Evolutionary conservation across 2,797 vertebrate species (phyloP), one percentile per base, ranked within the genome.

Genomic region (Vultur gryphus): DNA sequence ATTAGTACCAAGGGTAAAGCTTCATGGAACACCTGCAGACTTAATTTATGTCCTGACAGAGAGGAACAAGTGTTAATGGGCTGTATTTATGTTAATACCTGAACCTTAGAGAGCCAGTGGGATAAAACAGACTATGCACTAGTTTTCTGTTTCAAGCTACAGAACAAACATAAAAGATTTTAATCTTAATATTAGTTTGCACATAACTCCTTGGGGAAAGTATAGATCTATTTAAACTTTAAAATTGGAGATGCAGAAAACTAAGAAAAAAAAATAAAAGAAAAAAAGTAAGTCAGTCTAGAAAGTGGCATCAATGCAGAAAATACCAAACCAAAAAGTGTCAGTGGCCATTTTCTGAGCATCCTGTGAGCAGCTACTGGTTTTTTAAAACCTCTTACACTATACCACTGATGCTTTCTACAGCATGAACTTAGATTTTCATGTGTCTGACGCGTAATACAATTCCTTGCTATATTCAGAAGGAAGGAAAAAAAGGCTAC

Each of bases 1-100:
- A 99, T 99, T 99, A 99, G 99, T 99, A 99, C 98, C 99, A 99
- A 99, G 99, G 99, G 99, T 99, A 99, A 99, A 99, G 98, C 99
- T 99, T 99, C 97, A 98, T 98, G 99, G 99, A 99, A 99, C 99
- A 99, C 99, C 99, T 99, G 99, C 99, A 99, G 99, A 99, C 99
- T 99, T 99, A 99, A 99, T 99, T 99, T 99, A 99, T 99, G 99
- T 99, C 99, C 99, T 99, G 99, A 99, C 99, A 99, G 99, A 98
- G 98, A 98, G 98, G 99, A 99, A 99, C 99, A 99, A 99, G 99
- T 99, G 99, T 99, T 99, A 99, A 99, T 99, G 99, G 98, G 99
- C 98, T 98, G 98, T 99, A 99, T 99, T 99, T 99, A 99, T 99
- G 99, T 99, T 99, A 99, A 99, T 99, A 99, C 98, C 98, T 98